A percentile compares a stretch with the other conserved stretches of the same genome.
Evolutionary conservation across 2,888 invertebrate species (phyloP).

Genomic region (Sepioteuthis lessoniana): DNA sequence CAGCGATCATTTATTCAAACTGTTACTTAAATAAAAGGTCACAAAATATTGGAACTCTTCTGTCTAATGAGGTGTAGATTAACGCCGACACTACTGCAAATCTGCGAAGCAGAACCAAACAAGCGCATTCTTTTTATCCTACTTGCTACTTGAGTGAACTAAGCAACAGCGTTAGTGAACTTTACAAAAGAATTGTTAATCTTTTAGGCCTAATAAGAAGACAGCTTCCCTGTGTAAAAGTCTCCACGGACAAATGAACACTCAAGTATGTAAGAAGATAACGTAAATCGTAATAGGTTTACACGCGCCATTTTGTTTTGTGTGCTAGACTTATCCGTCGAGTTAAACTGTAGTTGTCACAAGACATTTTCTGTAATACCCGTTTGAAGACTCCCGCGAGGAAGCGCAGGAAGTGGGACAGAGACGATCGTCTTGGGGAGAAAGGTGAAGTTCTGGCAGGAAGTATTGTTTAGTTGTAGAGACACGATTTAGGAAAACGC

Average conservation of each 20-base stretch:
- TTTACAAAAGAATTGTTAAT: conserved; percentile 6
- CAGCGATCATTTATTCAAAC: background rate
- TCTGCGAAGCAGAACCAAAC: background rate
- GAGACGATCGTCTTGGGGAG: background rate
- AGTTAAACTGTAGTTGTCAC: conserved; percentile 33
- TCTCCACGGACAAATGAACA: conserved; percentile 3
- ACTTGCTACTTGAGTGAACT: background rate
- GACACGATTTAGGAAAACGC: background rate
- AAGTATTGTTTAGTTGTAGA: background rate
- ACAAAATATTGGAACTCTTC: background rate
- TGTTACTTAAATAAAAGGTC: background rate
- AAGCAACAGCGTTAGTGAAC: background rate
- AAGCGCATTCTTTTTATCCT: background rate
- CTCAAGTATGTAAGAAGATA: conserved; percentile 8
- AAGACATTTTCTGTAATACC: background rate
- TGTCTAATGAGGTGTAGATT: background rate
- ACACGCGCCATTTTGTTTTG: conserved; percentile 23
- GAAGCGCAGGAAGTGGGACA: background rate
- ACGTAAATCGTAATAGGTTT: conserved; percentile 8
- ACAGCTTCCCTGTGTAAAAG: background rate
- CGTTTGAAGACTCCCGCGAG: background rate
- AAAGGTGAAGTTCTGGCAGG: background rate
- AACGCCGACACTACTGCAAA: background rate
- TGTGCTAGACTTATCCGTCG: background rate
- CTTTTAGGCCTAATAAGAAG: background rate